These are phyloP conservation scores for Campylomormyrus tamandua DNA, from an alignment of 2,113 vertebrate genomes.

Conservation along the genomic window DNA sequence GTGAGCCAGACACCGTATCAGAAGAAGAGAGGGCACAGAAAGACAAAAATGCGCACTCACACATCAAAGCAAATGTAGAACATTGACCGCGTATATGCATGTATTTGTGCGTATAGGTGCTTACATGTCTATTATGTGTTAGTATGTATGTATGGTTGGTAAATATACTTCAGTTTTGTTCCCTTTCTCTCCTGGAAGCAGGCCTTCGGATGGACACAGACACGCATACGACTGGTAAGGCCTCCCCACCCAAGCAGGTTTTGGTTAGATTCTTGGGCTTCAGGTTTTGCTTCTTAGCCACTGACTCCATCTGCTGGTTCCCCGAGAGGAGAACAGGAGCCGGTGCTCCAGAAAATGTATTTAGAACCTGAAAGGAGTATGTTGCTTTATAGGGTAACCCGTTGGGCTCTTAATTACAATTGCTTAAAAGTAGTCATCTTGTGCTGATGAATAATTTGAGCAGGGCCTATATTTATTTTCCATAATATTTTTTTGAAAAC, in stretches of 20 bases:
- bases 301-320: not conserved
- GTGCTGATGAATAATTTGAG: not conserved
- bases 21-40: not conserved
- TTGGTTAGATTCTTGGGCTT: not conserved
- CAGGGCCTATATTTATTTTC: not conserved
- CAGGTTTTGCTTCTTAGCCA: not conserved
- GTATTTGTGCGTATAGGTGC: not conserved
- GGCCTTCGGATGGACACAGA: not conserved
- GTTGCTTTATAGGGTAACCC: not conserved
- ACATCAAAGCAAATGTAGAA: not conserved
- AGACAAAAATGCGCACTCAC: not conserved
- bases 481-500: not conserved
- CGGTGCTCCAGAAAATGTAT: not conserved
- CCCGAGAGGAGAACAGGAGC: not conserved
- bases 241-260: not conserved
- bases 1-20: not conserved
- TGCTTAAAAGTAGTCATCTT: not conserved
- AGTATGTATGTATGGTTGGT: not conserved
- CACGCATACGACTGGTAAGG: not conserved
- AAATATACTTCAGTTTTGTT: not conserved
- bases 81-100: not conserved
- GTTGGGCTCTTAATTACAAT: not conserved
- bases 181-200: not conserved
- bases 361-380: not conserved
- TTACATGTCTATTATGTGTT: not conserved